A percentile compares a stretch with the other conserved stretches of the same genome.
Evolutionary conservation across 2,888 invertebrate species (phyloP).

Genomic region (Hipparchia semele): DNA sequence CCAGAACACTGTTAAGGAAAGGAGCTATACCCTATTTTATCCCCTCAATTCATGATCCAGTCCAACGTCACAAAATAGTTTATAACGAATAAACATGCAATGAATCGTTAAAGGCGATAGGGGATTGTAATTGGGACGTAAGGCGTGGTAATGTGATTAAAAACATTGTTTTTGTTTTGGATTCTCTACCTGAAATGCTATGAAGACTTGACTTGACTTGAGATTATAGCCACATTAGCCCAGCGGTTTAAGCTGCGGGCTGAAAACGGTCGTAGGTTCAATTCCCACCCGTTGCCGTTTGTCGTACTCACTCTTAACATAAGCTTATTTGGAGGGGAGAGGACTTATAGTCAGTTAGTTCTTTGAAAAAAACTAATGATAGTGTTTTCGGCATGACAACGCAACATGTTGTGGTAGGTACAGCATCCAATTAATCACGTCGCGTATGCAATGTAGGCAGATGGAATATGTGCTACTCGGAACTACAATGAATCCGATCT

Average conservation of each 20-base stretch:
- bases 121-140: constrained; percentile 16
- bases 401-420: neutral
- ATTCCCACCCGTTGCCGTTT: no score
- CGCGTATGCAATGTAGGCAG: constrained; percentile 5
- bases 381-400: constrained; percentile 5
- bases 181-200: no score
- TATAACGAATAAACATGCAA: constrained; percentile 68
- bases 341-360: no score
- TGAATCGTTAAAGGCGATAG: constrained; percentile 37
- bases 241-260: no score
- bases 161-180: neutral
- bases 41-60: constrained; percentile 50
- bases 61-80: constrained; percentile 59
- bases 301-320: no score
- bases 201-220: no score
- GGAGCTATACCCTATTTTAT: constrained; percentile 45
- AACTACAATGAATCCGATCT: constrained; percentile 7
- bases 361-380: constrained; percentile 2
- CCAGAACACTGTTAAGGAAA: constrained; percentile 55
- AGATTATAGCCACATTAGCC: no score
- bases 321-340: no score
- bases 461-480: constrained; percentile 10
- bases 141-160: constrained; percentile 14
- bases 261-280: no score
- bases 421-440: constrained; percentile 4